Evolutionary conservation across 2,888 invertebrate genomes (phyloP).

Genomic region (Acronicta alni): DNA sequence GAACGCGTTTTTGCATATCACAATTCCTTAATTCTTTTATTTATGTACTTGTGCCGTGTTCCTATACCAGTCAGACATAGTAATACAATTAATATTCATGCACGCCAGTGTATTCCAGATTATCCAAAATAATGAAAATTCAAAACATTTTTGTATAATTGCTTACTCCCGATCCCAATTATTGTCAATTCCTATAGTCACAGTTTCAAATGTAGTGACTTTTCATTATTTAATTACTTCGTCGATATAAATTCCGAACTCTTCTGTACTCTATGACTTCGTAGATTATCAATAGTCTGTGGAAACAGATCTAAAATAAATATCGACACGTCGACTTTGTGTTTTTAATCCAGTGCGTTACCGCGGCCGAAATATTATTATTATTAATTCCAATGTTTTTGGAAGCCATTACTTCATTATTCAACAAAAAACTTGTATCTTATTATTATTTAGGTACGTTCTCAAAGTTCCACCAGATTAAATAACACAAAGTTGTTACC

Average conservation of each 20-base stretch:
- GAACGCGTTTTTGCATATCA: too few relatives aligned
- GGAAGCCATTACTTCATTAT: too few relatives aligned
- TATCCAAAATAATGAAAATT: conserved; percentile 58
- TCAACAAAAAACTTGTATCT: not conserved
- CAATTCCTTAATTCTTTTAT: not conserved
- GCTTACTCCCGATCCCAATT: conserved; percentile 24
- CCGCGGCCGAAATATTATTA: too few relatives aligned
- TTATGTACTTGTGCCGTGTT: not conserved
- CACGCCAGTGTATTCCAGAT: conserved; percentile 45
- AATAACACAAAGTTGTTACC: conserved; percentile 36
- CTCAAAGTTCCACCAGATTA: conserved; percentile 35
- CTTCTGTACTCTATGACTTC: conserved; percentile 4
- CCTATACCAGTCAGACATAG: not conserved
- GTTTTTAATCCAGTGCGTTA: conserved; percentile 50
- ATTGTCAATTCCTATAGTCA: conserved; percentile 46
- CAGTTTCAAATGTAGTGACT: conserved; percentile 52
- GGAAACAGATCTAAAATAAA: conserved; percentile 43
- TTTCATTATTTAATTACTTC: conserved; percentile 50
- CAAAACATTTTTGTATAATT: conserved; percentile 51
- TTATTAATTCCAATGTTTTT: too few relatives aligned
- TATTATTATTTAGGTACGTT: not conserved
- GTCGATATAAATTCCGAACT: conserved; percentile 47
- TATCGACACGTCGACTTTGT: conserved; percentile 54
- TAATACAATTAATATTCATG: conserved; percentile 11
- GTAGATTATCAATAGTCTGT: conserved; percentile 25